Evolutionary conservation across 2,113 vertebrate species (phyloP).

Genomic region (Passer domesticus): DNA sequence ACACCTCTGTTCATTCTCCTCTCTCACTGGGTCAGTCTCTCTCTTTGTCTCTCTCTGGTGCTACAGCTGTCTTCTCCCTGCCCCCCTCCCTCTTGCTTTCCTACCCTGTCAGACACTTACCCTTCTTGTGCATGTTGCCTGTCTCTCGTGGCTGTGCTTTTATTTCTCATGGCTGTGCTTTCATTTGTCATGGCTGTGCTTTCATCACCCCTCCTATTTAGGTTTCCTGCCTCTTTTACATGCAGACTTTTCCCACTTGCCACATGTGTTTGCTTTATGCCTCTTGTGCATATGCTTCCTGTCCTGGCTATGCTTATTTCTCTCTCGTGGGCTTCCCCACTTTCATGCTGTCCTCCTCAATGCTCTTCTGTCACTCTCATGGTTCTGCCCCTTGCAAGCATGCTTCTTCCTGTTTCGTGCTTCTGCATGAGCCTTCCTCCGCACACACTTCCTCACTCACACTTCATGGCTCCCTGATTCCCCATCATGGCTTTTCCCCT

Average conservation of each 20-base stretch:
- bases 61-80: fast-evolving
- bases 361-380: neutral
- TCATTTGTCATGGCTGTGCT: neutral
- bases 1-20: neutral
- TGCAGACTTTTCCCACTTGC: neutral
- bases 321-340: neutral
- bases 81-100: neutral
- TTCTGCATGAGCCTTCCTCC: neutral
- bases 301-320: neutral
- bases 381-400: neutral
- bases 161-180: neutral
- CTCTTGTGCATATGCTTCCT: neutral
- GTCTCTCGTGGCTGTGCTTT: neutral
- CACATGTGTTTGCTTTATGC: neutral
- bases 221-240: fast-evolving
- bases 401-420: fast-evolving
- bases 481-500: neutral
- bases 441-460: fast-evolving
- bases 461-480: neutral
- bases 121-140: neutral
- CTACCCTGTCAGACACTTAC: neutral
- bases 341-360: fast-evolving
- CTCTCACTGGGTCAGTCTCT: neutral
- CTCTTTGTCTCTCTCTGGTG: neutral
- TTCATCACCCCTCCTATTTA: neutral